phyloP scores from a whole-genome alignment of 2,888 invertebrate species.

The Isoperla grammatica region DNA sequence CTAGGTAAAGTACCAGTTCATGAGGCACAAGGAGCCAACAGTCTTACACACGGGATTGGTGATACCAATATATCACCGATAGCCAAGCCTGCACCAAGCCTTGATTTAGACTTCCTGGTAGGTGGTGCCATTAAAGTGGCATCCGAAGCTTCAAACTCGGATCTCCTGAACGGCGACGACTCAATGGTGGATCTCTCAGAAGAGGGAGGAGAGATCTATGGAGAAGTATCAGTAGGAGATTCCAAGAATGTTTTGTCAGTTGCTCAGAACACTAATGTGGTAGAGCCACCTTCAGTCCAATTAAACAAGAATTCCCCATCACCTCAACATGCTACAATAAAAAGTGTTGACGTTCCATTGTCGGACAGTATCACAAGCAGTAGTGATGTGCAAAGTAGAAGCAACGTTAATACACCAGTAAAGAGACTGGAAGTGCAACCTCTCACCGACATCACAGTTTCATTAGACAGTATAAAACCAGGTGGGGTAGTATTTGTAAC shows the following conservation, averaged over 20 bases:
- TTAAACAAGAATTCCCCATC: neutral
- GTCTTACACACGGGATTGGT: neutral
- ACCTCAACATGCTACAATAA: neutral
- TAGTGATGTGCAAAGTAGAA: neutral
- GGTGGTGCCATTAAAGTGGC: slow-evolving; percentile 39
- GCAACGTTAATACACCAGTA: slow-evolving; percentile 20
- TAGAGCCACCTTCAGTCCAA: neutral
- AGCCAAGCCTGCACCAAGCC: slow-evolving; percentile 28
- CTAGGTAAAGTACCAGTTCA: slow-evolving; percentile 41
- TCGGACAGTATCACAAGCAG: neutral
- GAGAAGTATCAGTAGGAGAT: neutral
- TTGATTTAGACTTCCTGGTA: slow-evolving; percentile 51
- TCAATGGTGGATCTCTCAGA: slow-evolving; percentile 54
- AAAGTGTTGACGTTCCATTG: neutral
- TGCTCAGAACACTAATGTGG: neutral
- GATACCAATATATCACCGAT: neutral
- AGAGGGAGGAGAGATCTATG: slow-evolving; percentile 34
- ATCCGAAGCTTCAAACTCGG: neutral
- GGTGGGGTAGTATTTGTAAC: slow-evolving; percentile 41
- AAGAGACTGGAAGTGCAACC: slow-evolving; percentile 47
- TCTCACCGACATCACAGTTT: slow-evolving; percentile 65
- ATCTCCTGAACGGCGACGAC: slow-evolving; percentile 45
- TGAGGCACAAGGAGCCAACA: neutral
- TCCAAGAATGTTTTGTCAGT: neutral
- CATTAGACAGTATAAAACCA: slow-evolving; percentile 70